Conservation (phyloP, 1,140 invertebrate genomes). For the Olivierus martensii region DNA sequence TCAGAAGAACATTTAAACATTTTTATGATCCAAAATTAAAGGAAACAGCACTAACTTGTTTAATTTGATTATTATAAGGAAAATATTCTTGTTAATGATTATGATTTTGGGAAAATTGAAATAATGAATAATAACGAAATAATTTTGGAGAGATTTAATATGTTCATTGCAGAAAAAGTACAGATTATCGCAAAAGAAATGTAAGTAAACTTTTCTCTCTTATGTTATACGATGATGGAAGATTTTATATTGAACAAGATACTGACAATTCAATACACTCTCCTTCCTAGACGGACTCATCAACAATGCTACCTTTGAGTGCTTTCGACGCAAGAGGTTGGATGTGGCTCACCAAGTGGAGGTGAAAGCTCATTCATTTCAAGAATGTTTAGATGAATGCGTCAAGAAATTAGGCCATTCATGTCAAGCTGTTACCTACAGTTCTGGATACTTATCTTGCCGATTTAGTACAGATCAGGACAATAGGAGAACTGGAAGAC, state of each 20-base stretch:
- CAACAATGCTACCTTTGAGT: slow-evolving; percentile 58
- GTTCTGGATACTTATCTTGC: slow-evolving; percentile 65
- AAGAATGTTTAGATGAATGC: slow-evolving; percentile 78
- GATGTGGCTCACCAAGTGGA: slow-evolving; percentile 78
- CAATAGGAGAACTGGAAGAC: slow-evolving; percentile 39
- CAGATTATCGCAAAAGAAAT: too few species aligned
- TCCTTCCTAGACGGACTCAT: slow-evolving; percentile 1
- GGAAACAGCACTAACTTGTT: neutral
- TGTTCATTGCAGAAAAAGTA: too few species aligned
- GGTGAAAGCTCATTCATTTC: slow-evolving; percentile 66
- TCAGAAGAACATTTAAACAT: too few species aligned
- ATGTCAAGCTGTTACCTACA: slow-evolving; percentile 73
- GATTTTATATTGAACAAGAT: too few species aligned
- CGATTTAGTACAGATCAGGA: slow-evolving; percentile 47
- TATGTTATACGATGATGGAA: too few species aligned
- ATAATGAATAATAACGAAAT: neutral
- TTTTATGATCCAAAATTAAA: neutral
- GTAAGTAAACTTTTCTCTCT: too few species aligned
- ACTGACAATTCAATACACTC: too few species aligned
- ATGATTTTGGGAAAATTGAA: neutral
- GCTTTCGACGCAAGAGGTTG: slow-evolving; percentile 66
- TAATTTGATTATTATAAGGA: neutral
- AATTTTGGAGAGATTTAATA: too few species aligned
- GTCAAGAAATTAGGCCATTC: slow-evolving; percentile 39
- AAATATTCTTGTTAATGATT: neutral